Evolutionary conservation across 2,888 invertebrate genomes (phyloP).

Genomic region (Cerceris rybyensis): DNA sequence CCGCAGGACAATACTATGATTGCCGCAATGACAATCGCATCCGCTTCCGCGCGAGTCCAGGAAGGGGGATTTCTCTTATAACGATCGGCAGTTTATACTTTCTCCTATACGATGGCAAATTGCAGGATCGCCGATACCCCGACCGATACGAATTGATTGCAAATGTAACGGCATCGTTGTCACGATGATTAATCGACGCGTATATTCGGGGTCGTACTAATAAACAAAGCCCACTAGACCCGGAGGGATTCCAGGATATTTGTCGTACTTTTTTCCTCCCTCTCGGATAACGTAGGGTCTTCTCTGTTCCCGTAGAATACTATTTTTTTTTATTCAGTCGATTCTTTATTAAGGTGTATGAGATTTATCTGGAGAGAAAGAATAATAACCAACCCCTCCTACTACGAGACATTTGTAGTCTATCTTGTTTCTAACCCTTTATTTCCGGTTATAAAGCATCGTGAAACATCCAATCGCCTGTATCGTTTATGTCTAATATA

Average conservation of each 20-base stretch:
- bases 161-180: constrained; percentile 44
- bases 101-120: constrained; percentile 23
- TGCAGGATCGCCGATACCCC: constrained; percentile 2
- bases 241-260: background rate
- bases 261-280: background rate
- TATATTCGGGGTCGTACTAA: background rate
- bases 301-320: too few relatives aligned
- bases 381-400: too few relatives aligned
- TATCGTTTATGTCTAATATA: too few relatives aligned
- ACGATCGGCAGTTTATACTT: constrained; percentile 30
- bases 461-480: too few relatives aligned
- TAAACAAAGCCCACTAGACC: background rate
- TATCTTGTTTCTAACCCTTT: too few relatives aligned
- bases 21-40: constrained; percentile 53
- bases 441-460: too few relatives aligned
- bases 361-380: too few relatives aligned
- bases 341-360: too few relatives aligned
- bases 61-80: constrained; percentile 11
- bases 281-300: too few relatives aligned
- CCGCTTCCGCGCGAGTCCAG: constrained; percentile 27
- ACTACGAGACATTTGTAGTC: too few relatives aligned
- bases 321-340: too few relatives aligned
- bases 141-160: constrained; percentile 52
- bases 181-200: constrained; percentile 9
- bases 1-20: constrained; percentile 58